Evolutionary conservation across 2,113 vertebrate species (phyloP).

Genomic region (Bungarus multicinctus): DNA sequence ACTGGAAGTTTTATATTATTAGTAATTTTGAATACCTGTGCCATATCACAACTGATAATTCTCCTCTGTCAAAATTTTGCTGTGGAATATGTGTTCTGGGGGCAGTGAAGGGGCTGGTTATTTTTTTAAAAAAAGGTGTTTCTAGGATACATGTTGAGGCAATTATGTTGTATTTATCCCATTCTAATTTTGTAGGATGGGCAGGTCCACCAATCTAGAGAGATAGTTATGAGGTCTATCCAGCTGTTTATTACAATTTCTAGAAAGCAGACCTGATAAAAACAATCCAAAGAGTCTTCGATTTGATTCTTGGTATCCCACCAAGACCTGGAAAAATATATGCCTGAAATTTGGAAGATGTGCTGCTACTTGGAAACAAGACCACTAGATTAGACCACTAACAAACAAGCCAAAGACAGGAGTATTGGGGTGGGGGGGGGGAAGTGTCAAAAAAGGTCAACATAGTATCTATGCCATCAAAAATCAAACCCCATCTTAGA

Average conservation of each 20-base stretch:
- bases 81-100: not conserved
- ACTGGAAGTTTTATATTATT: not conserved
- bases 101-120: not conserved
- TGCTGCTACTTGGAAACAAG: not conserved
- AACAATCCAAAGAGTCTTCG: not conserved
- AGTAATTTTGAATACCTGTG: too few relatives aligned
- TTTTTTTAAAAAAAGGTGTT: not conserved
- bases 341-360: not conserved
- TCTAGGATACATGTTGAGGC: not conserved
- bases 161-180: not conserved
- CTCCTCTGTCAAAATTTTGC: not conserved
- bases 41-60: not conserved
- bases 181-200: not conserved
- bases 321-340: not conserved
- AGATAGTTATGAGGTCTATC: not conserved
- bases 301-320: not conserved
- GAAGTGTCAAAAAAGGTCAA: not conserved
- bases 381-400: not conserved
- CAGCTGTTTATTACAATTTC: not conserved
- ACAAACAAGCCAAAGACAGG: not conserved
- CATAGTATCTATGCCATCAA: not conserved
- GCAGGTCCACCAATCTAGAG: too few relatives aligned
- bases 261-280: not conserved
- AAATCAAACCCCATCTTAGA: not conserved
- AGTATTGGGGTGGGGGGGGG: not conserved